phyloP scores from a whole-genome alignment of 1,140 invertebrate genomes.

The Aleiodes sp. region DNA sequence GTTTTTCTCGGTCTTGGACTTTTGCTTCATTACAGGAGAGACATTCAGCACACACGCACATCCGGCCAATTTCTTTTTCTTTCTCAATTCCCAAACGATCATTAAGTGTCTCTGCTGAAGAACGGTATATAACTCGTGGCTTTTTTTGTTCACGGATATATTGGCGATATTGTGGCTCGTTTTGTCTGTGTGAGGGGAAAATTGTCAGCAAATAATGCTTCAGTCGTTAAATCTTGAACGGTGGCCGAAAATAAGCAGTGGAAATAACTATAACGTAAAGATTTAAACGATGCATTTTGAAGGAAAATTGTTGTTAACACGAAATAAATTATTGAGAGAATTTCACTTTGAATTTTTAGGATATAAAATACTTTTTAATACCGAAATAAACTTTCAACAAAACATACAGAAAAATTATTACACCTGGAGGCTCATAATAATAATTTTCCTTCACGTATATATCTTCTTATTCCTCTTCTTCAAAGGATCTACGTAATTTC shows the following conservation, averaged over 20 bases:
- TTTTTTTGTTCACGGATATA: constrained; percentile 23
- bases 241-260: too few species aligned
- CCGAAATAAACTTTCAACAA: constrained; percentile 33
- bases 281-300: too few species aligned
- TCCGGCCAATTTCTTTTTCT: constrained; percentile 24
- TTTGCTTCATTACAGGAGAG: not conserved
- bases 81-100: constrained; percentile 15
- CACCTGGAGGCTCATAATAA: constrained; percentile 23
- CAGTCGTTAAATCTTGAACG: constrained; percentile 6
- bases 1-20: not conserved
- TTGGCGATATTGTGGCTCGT: constrained; percentile 1
- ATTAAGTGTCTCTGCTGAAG: constrained; percentile 1
- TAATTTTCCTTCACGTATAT: constrained; percentile 20
- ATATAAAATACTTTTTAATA: not conserved
- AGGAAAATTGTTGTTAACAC: too few species aligned
- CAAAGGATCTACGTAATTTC: not conserved
- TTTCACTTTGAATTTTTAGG: constrained; percentile 5
- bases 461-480: not conserved
- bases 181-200: not conserved
- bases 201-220: not conserved
- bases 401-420: constrained; percentile 27
- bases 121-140: constrained; percentile 8
- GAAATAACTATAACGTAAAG: too few species aligned
- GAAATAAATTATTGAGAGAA: not conserved
- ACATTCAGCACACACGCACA: constrained; percentile 24